Conservation (phyloP, 1,140 invertebrate species). For the Odontomachus brunneus region DNA sequence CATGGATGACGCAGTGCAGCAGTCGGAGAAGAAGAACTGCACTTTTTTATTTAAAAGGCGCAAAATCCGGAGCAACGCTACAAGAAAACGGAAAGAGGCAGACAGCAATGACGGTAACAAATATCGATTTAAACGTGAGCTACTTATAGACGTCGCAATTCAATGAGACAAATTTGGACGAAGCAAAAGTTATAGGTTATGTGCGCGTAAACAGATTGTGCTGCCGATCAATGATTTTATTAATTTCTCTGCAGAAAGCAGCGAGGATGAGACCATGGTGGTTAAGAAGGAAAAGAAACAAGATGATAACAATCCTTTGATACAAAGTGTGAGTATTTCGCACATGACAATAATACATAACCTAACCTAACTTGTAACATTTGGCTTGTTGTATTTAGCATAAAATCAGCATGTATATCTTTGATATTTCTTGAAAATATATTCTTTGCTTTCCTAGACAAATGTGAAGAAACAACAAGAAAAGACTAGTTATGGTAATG, state of each 20-base stretch:
- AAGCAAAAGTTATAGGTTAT: constrained; percentile 62
- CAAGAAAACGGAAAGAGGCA: constrained; percentile 81
- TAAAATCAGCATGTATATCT: not conserved
- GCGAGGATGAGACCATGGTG: constrained; percentile 84
- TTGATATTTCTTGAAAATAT: not conserved
- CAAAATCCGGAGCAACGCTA: constrained; percentile 77
- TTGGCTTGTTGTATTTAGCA: not conserved
- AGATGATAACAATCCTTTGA: constrained; percentile 86
- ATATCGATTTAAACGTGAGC: constrained; percentile 4
- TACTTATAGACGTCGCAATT: constrained; percentile 71
- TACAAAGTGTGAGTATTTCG: constrained; percentile 85
- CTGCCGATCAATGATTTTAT: constrained; percentile 11
- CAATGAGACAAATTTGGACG: constrained; percentile 66
- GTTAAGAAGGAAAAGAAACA: constrained; percentile 85
- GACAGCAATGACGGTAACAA: constrained; percentile 69
- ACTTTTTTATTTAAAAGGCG: constrained; percentile 85
- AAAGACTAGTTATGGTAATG: constrained; percentile 72
- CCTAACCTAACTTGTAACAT: not conserved
- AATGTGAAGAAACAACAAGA: constrained; percentile 70
- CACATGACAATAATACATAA: not conserved
- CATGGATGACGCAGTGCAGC: constrained; percentile 73
- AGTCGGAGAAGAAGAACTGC: constrained; percentile 74
- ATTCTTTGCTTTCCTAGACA: constrained; percentile 62
- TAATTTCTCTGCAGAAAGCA: constrained; percentile 78
- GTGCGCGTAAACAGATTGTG: constrained; percentile 15